A percentile compares a stretch with the other conserved stretches of the same genome.
Evolutionary conservation across 2,797 vertebrate species (phyloP).

Genomic region (Hemibagrus guttatus): DNA sequence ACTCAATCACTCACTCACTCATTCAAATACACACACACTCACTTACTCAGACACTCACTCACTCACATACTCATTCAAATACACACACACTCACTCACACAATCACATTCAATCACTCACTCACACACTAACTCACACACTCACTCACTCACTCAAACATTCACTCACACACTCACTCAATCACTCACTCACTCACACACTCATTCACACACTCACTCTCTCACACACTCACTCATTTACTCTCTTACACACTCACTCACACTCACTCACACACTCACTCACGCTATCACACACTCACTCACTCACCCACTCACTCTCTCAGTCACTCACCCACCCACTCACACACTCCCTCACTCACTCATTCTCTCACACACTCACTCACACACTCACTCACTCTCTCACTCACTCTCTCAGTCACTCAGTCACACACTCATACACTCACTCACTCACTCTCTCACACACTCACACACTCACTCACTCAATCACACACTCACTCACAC

Average conservation of each 20-base stretch:
- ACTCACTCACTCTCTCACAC: neutral
- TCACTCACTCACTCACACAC: neutral
- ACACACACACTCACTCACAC: neutral
- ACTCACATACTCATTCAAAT: neutral
- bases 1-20: neutral
- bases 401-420: neutral
- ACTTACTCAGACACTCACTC: neutral
- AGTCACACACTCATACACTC: rapidly evolving
- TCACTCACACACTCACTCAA: neutral
- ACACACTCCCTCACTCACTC: neutral
- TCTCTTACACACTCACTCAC: too few relatives aligned
- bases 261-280: neutral
- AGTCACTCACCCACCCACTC: neutral
- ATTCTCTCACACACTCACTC: neutral
- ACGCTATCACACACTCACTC: rapidly evolving
- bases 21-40: neutral
- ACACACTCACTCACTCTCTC: neutral
- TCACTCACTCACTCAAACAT: neutral
- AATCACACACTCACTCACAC: neutral
- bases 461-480: neutral
- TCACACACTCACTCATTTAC: too few relatives aligned
- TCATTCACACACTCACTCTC: neutral
- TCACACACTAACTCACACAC: neutral
- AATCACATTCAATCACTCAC: neutral
- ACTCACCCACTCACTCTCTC: neutral